These are phyloP conservation scores for Anguilla rostrata DNA, from an alignment of 2,113 vertebrate species.

Conservation along the genomic window DNA sequence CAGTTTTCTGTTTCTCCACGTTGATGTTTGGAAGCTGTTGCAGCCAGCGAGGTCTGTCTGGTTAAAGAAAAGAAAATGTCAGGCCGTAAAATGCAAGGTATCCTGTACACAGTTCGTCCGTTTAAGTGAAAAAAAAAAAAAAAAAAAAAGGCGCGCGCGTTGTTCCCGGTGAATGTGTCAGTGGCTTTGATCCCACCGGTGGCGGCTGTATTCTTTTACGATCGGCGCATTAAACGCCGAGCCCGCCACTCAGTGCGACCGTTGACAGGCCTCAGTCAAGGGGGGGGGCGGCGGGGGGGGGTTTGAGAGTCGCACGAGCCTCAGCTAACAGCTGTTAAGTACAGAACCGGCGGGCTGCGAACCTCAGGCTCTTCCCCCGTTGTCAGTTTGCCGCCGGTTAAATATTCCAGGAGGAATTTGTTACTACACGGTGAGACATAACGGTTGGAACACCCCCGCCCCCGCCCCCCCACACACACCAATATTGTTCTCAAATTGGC, in stretches of 20 bases:
- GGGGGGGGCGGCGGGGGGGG: too few species aligned
- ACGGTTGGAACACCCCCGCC: conserved; percentile 83
- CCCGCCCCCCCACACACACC: conserved; percentile 61
- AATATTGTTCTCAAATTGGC: conserved; percentile 99
- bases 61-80: background rate
- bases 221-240: conserved; percentile 60
- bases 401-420: conserved; percentile 98
- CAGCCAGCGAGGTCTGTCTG: background rate
- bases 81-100: background rate
- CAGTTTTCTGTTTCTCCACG: background rate
- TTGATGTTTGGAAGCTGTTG: background rate
- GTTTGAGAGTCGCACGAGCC: conserved; percentile 63
- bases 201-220: conserved; percentile 50
- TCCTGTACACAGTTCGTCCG: background rate
- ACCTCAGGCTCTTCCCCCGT: conserved; percentile 71
- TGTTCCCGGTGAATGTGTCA: conserved; percentile 51
- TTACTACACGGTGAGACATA: conserved; percentile 89
- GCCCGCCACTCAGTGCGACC: conserved; percentile 60
- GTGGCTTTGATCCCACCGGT: conserved; percentile 45
- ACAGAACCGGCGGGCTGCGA: conserved; percentile 69
- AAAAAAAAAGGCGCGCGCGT: conserved; percentile 62
- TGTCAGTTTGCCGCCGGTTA: conserved; percentile 87
- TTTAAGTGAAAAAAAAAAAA: background rate
- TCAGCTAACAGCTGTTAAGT: conserved; percentile 79
- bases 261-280: conserved; percentile 57